A percentile compares a stretch with the other conserved stretches of the same genome.
phyloP scores from a whole-genome alignment of 2,888 invertebrate genomes.

The Alviniconcha strummeri region DNA sequence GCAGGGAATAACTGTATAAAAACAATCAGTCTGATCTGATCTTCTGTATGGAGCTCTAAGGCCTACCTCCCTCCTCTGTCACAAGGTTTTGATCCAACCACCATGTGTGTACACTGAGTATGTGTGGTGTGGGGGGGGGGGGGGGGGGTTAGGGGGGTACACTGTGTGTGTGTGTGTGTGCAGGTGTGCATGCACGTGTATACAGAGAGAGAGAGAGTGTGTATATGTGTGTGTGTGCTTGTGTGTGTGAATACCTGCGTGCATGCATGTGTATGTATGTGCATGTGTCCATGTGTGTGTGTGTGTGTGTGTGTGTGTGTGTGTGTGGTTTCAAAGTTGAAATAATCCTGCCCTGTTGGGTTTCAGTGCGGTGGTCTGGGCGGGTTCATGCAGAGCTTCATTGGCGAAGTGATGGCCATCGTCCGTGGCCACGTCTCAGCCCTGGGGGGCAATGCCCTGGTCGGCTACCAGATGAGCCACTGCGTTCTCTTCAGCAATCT shows the following conservation, averaged over 20 bases:
- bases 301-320: neutral
- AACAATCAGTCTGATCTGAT: too few relatives aligned
- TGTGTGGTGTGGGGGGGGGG: too few relatives aligned
- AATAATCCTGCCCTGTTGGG: too few relatives aligned
- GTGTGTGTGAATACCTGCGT: neutral
- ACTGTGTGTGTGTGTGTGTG: too few relatives aligned
- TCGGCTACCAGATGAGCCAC: constrained; percentile 94
- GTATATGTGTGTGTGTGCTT: neutral
- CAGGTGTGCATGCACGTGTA: too few relatives aligned
- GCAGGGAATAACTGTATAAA: too few relatives aligned
- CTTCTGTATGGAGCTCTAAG: too few relatives aligned
- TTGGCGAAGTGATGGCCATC: constrained; percentile 94
- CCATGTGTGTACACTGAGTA: too few relatives aligned
- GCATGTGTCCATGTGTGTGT: constrained; percentile 3
- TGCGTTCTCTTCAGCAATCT: constrained; percentile 92
- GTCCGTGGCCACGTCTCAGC: constrained; percentile 94
- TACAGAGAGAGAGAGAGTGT: neutral
- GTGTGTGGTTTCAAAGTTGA: neutral
- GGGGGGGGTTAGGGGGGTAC: too few relatives aligned
- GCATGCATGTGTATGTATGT: neutral
- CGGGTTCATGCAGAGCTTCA: constrained; percentile 94
- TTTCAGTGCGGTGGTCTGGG: constrained; percentile 88
- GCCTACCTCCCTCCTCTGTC: too few relatives aligned
- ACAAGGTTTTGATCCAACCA: too few relatives aligned
- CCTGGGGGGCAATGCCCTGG: constrained; percentile 95